Evolutionary conservation across 2,888 invertebrate genomes (phyloP), one percentile per base, ranked within the genome.

Genomic region (Plutella xylostella): DNA sequence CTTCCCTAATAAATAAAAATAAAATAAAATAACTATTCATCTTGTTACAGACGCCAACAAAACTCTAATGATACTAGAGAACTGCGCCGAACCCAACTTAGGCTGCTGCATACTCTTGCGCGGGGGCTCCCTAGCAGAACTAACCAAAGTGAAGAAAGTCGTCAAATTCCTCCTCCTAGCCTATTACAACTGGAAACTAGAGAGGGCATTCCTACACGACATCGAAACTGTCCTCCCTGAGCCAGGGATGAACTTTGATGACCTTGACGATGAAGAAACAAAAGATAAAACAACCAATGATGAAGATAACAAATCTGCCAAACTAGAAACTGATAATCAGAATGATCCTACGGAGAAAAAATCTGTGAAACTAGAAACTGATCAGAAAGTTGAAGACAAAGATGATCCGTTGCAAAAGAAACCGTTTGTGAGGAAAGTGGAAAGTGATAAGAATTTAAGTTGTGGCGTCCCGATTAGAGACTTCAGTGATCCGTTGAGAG

Each of bases 51-150:
- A 87, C 57, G 78, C 86, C 0, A 76, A 80, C 19, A 98, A 98
- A 82, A 95, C 95, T 0, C 74, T 98, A 22, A 94, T 98, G 94
- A 92, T 93, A 55, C 91, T 98, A 55, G 97, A 97, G 72, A 96
- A 96, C 5, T 92, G 97, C 54, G 90, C 92, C 0, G 89, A 90
- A 60, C 87, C 91, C 0, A 89, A 93, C 57, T 84, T 96, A 1
- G 96, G 95, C 1, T 94, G 94, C 53, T 94, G 97, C 15, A 90
- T 98, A 35, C 72, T 97, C 3, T 74, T 98, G 2, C 87, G 96
- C n/a, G 97, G 97, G 0, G 88, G 87, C 0, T 82, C 87, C 0
- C 71, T 86, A 45, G 66, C 76, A n/a, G 96, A 97, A 65, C 80
- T 97, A 6, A 85, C 88, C 9, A 88, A 90, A 62, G 90, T 97